phyloP scores from a whole-genome alignment of 2,888 invertebrate genomes.

The Timema cristinae region DNA sequence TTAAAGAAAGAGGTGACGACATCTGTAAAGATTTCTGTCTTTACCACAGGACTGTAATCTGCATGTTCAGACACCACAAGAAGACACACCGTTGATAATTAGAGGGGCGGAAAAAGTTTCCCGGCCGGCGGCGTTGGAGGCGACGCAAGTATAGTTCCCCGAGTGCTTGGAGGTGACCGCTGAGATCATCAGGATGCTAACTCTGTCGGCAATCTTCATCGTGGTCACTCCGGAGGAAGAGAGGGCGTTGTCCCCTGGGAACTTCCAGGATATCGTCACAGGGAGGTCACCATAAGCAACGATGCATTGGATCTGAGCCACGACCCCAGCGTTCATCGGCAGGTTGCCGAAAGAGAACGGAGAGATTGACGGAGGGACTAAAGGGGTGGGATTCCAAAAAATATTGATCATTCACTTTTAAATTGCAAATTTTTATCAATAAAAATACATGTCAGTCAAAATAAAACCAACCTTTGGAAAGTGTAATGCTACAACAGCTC shows the following conservation, averaged over 20 bases:
- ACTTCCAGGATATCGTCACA: constrained; percentile 45
- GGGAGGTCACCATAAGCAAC: constrained; percentile 44
- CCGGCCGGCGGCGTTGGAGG: constrained; percentile 41
- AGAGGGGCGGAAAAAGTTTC: no score
- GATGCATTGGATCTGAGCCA: constrained; percentile 39
- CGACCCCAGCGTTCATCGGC: constrained; percentile 38
- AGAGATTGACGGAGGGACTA: constrained; percentile 38
- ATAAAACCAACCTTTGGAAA: not conserved
- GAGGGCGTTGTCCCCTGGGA: constrained; percentile 40
- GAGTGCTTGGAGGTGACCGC: constrained; percentile 61
- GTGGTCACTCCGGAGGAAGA: constrained; percentile 42
- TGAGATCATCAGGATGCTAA: constrained; percentile 41
- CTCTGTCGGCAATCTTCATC: constrained; percentile 43
- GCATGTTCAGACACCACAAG: no score
- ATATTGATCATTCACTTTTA: not conserved
- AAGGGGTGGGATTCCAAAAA: not conserved
- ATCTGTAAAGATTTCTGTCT: no score
- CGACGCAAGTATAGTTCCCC: constrained; percentile 64
- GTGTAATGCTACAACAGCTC: no score
- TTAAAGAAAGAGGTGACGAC: no score
- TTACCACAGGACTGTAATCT: no score
- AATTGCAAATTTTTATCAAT: not conserved
- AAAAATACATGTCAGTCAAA: no score
- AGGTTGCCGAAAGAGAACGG: constrained; percentile 40
- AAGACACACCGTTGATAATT: no score